Evolutionary conservation across 2,888 invertebrate genomes (phyloP).

Genomic region (Drosophila phalerata): DNA sequence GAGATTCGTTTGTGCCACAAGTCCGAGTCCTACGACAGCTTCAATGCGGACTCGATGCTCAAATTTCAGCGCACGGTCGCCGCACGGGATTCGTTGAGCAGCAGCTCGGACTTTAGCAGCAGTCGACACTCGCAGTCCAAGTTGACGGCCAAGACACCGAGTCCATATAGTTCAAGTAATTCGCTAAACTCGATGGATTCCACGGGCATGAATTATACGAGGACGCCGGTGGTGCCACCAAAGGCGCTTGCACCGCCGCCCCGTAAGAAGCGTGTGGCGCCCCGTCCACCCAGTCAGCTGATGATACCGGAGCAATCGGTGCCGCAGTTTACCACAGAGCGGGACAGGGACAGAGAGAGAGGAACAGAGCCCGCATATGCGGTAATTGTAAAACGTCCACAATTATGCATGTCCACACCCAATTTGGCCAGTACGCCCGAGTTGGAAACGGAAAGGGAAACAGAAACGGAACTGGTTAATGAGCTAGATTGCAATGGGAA

Average conservation of each 20-base stretch:
- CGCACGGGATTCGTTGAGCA: constrained; percentile 84
- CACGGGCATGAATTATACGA: constrained; percentile 84
- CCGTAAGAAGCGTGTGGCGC: constrained; percentile 85
- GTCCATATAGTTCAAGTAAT: constrained; percentile 85
- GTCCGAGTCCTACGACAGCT: constrained; percentile 84
- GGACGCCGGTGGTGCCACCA: constrained; percentile 75
- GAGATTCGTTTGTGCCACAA: constrained; percentile 85
- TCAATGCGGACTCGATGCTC: constrained; percentile 84
- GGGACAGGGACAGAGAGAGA: neutral
- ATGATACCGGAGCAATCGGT: constrained; percentile 83
- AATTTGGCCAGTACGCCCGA: constrained; percentile 71
- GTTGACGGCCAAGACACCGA: constrained; percentile 84
- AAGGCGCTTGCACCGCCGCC: constrained; percentile 76
- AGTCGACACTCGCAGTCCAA: constrained; percentile 83
- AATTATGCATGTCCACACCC: constrained; percentile 84
- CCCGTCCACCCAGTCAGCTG: constrained; percentile 84
- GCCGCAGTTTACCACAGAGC: constrained; percentile 38
- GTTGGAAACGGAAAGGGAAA: constrained; percentile 5
- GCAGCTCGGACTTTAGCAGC: constrained; percentile 85
- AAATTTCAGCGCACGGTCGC: constrained; percentile 83
- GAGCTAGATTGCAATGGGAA: constrained; percentile 83
- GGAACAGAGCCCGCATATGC: constrained; percentile 63
- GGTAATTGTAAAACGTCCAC: constrained; percentile 74
- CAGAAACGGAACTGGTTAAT: constrained; percentile 8
- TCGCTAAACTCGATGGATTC: constrained; percentile 86